phyloP scores from a whole-genome alignment of 2,113 vertebrate species.

The Bufo bufo region DNA sequence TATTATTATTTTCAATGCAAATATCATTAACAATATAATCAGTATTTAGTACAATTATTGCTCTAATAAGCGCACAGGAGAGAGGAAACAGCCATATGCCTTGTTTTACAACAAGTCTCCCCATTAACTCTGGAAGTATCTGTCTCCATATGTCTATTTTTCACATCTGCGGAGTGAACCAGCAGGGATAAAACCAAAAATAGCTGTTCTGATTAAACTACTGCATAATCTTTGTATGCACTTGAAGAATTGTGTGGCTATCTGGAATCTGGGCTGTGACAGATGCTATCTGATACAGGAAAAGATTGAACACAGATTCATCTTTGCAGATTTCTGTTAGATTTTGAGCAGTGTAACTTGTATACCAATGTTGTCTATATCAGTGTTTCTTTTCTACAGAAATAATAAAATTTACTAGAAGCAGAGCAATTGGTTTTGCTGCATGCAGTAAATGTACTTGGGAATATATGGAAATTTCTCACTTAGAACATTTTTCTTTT shows the following conservation, averaged over 20 bases:
- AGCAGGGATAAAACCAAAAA: conserved; percentile 32
- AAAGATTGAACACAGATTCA: conserved; percentile 49
- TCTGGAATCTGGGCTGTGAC: conserved; percentile 46
- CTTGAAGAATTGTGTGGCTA: conserved; percentile 34
- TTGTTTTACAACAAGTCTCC: conserved; percentile 22
- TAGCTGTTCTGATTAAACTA: conserved; percentile 54
- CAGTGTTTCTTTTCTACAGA: neutral
- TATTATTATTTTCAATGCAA: neutral
- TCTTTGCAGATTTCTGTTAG: conserved; percentile 23
- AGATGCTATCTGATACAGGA: conserved; percentile 45
- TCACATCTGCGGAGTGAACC: conserved; percentile 9
- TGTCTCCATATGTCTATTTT: conserved; percentile 34
- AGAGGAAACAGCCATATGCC: conserved; percentile 1
- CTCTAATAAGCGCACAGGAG: neutral
- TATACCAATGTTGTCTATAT: neutral
- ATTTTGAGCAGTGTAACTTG: conserved; percentile 1
- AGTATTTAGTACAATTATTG: neutral
- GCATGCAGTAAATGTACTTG: neutral
- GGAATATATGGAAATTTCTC: neutral
- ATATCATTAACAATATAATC: neutral
- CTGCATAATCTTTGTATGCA: conserved; percentile 40
- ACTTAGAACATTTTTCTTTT: neutral
- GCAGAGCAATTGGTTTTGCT: conserved; percentile 32
- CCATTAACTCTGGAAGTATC: conserved; percentile 28
- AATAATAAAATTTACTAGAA: neutral